Base-by-base conservation (phyloP, 2,888 invertebrate genomes). In the Allolobophora icterica region DNA sequence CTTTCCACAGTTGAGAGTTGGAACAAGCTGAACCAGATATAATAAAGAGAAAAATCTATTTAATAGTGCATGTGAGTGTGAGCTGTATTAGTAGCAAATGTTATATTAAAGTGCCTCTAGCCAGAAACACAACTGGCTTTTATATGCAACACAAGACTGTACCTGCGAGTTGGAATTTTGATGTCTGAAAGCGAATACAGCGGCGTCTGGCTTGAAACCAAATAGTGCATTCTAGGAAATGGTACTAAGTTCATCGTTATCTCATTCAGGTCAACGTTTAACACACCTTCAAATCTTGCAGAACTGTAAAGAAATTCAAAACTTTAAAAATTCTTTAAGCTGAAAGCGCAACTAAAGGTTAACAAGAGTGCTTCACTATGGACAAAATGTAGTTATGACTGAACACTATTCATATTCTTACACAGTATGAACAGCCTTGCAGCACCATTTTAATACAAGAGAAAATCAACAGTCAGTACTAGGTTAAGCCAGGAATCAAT, bases 211-310 rank as follows among this genome's bases (percentile, higher is more conserved):
- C 95, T 95, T 52, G 95, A 93, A 11, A 95, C 94, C 21, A 96
- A 94, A 93, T 95, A 96, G 93, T 96, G 95, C 89, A 96, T 93
- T 90, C 93, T 93, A 84, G 95, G 95, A 93, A 95, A 96, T n/a
- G 96, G 96, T 15, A 96, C 95, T 91, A 96, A 93, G 92, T 96
- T 96, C 95, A 95, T 95, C 1, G 95, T 94, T 71, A 96, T 95
- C 92, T 96, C 96, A 93, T 95, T 95, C 91, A 96, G 93, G 93
- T 96, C 96, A 34, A 96, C 95, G 92, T 96, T 96, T 91, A 96
- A 93, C 6, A 95, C 94, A 13, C 96, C 96, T 92, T 95, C 95
- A 94, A 95, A 96, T 89, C 96, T 93, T 4, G 95, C 95, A 33
- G 95, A 95, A 92, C 95, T 95, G 93, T 91, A 93, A 93, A 71